Percentiles rank a stretch among this genome's conserved stretches.
phyloP scores from a whole-genome alignment of 2,888 invertebrate genomes.

The Abscondita cerata region DNA sequence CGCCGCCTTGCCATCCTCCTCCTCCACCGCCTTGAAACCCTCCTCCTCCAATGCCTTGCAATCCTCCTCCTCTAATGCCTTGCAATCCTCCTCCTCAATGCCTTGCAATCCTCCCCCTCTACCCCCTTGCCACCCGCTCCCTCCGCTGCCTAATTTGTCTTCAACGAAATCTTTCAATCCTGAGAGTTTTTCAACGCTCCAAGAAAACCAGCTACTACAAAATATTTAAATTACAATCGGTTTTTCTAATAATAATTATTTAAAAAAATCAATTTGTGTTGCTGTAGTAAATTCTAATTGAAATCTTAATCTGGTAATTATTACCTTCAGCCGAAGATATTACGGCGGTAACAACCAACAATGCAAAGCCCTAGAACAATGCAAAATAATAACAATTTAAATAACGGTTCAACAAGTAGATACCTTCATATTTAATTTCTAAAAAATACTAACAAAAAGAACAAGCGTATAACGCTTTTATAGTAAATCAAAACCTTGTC shows the following conservation, averaged over 20 bases:
- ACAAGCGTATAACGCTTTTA: slow-evolving; percentile 25
- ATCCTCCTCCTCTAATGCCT: slow-evolving; percentile 22
- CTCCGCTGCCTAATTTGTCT: slow-evolving; percentile 27
- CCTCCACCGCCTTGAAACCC: slow-evolving; percentile 35
- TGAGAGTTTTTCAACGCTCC: too few relatives aligned
- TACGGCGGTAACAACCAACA: slow-evolving; percentile 14
- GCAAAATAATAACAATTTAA: background rate
- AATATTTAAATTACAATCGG: too few relatives aligned
- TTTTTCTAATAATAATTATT: too few relatives aligned
- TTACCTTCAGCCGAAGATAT: slow-evolving; percentile 21
- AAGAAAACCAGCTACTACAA: slow-evolving; percentile 33
- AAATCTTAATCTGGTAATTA: too few relatives aligned
- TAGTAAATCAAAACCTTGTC: slow-evolving; percentile 31
- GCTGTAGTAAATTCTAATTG: too few relatives aligned
- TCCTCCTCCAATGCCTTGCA: slow-evolving; percentile 27
- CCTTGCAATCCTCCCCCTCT: slow-evolving; percentile 13
- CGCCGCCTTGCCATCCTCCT: slow-evolving; percentile 18
- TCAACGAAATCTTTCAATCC: too few relatives aligned
- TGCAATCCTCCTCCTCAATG: slow-evolving; percentile 20
- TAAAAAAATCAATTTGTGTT: too few relatives aligned
- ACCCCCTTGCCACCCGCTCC: slow-evolving; percentile 32
- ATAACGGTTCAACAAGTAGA: background rate
- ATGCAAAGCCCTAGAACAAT: slow-evolving; percentile 18
- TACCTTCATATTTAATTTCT: slow-evolving; percentile 31
- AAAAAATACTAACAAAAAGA: slow-evolving; percentile 23